Conservation (phyloP, 64 coral and sea anemone species). For the Actinia equina region DNA sequence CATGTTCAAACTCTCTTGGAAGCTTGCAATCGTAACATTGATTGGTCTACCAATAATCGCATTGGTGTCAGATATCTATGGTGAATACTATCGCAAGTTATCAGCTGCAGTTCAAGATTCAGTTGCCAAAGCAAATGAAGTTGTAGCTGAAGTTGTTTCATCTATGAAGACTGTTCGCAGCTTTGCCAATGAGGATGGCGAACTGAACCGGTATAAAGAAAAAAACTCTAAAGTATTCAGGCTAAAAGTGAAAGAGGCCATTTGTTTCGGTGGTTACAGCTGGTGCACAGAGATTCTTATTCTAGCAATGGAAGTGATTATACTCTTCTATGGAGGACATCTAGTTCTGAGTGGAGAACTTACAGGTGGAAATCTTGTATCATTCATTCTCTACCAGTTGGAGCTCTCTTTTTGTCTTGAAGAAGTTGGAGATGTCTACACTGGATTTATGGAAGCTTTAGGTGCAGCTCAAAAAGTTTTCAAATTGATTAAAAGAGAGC, state of each 20-base stretch:
- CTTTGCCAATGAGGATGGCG: constrained; percentile 97
- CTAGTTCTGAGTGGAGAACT: constrained; percentile 77
- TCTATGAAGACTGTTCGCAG: constrained; percentile 97
- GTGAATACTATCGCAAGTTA: constrained; percentile 78
- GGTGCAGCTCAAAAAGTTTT: constrained; percentile 98
- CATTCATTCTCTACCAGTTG: constrained; percentile 89
- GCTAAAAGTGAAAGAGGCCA: constrained; percentile 82
- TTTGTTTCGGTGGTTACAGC: constrained; percentile 86
- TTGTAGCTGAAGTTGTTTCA: constrained; percentile 94
- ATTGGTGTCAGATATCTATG: constrained; percentile 82
- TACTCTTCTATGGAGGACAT: constrained; percentile 91
- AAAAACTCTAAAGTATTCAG: constrained; percentile 68
- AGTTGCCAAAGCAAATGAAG: constrained; percentile 81
- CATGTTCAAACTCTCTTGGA: constrained; percentile 99
- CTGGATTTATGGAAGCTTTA: constrained; percentile 94
- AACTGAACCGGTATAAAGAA: constrained; percentile 38
- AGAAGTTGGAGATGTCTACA: constrained; percentile 96
- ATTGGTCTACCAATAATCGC: constrained; percentile 79
- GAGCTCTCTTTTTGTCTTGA: constrained; percentile 68
- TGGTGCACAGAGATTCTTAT: constrained; percentile 84
- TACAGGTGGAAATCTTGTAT: constrained; percentile 86
- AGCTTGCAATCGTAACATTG: constrained; percentile 59
- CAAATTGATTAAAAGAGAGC: constrained; percentile 80
- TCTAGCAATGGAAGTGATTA: constrained; percentile 78
- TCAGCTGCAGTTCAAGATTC: constrained; percentile 88